Percentiles rank a stretch among this genome's conserved stretches.
phyloP scores from a whole-genome alignment of 2,797 vertebrate species.

The Coendou prehensilis region DNA sequence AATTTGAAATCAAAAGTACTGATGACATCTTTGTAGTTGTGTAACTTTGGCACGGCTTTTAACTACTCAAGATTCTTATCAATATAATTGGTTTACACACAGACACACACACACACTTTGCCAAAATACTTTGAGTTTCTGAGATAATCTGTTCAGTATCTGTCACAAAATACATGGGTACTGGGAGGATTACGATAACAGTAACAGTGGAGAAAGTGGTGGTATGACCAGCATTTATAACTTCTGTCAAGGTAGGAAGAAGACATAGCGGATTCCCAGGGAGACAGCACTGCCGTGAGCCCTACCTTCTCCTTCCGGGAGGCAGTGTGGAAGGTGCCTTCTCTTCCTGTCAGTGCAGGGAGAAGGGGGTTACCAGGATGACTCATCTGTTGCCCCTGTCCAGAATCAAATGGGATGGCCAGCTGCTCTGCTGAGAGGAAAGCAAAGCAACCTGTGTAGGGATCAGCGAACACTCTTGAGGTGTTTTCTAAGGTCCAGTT shows the following conservation, averaged over 20 bases:
- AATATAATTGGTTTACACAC: neutral
- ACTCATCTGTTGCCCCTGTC: neutral
- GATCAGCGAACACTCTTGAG: fast-evolving
- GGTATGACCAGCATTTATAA: neutral
- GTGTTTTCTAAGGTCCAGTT: neutral
- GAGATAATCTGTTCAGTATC: neutral
- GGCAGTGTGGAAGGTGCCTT: neutral
- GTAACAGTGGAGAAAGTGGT: neutral
- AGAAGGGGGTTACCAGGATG: neutral
- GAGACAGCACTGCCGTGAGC: neutral
- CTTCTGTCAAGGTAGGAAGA: neutral
- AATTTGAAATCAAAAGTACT: neutral
- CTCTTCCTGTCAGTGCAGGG: fast-evolving
- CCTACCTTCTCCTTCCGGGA: neutral
- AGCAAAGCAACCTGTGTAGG: neutral
- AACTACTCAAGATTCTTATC: neutral
- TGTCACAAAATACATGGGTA: neutral
- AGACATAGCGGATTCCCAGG: neutral
- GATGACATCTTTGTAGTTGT: neutral
- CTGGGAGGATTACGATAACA: neutral
- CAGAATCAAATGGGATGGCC: neutral
- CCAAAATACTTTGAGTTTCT: neutral
- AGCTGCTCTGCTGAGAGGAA: neutral
- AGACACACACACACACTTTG: neutral
- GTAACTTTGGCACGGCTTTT: neutral